Base-by-base conservation (phyloP, 1,140 invertebrate species). In the Drosophila jambulina region DNA sequence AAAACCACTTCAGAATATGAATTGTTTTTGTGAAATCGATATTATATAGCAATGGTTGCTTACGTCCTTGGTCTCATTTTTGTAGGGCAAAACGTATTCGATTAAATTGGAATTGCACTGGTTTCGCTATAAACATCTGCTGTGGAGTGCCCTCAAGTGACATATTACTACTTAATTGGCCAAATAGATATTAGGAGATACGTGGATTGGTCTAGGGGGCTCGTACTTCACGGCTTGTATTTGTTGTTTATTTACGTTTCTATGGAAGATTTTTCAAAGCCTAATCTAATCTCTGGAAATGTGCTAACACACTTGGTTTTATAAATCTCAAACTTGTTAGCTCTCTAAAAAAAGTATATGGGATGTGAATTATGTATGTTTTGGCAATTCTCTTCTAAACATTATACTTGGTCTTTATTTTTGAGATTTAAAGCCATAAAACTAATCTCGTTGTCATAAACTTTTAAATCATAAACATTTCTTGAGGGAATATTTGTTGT, bases 11-110 rank as follows among this genome's bases (percentile, higher is more conserved):
- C 34, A 72, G 2, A 21, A 38, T 21, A 34, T 48, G 12, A 34
- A 48, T 71, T 27, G 23, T 51, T 51, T 59, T 59, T 70, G 45
- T 72, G 67, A 60, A 72, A 72, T 70, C 49, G 69, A 72, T 72
- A 57, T 57, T 32, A 71, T 36, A 71, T 27, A 8, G 42, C 15
- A 48, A 15, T 3, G 17, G n/a, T n/a, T 49, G 9, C 3, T n/a
- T 17, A 36, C n/a, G 67, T 45, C 69, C 69, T 72, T 72, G 69
- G 53, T 36, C 6, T n/a, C 21, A 4, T 49, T 58, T 72, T 3
- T 72, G 53, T 72, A 72, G 67, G 69, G 45, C 69, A 72, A 71
- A 49, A 4, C 15, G 3, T n/a, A 23, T 49, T n/a, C 13, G 69
- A 71, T 71, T 59, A 19, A 49, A 40, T 42, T 5, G 21, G 17